Evolutionary conservation across 2,797 vertebrate species (phyloP).

Genomic region (Glossophaga mutica): DNA sequence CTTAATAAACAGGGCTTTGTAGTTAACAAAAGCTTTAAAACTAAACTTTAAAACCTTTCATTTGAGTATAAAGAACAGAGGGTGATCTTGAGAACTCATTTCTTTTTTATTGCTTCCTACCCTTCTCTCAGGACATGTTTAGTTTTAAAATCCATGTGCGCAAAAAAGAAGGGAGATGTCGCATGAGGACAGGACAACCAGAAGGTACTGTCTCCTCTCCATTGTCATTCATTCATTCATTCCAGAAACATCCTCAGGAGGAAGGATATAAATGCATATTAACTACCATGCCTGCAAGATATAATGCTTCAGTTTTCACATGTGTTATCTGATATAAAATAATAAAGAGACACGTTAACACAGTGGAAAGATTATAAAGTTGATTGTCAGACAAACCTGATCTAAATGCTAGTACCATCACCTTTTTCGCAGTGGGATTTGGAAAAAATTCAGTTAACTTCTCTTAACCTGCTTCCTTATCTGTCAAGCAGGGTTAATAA

Average conservation of each 20-base stretch:
- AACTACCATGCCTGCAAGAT: not conserved
- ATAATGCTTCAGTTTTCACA: not conserved
- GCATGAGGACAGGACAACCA: not conserved
- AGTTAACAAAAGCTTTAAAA: not conserved
- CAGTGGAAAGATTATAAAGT: not conserved
- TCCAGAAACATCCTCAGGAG: not conserved
- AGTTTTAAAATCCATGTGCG: not conserved
- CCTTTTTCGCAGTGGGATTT: not conserved
- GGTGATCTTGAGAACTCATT: not conserved
- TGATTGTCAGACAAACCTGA: not conserved
- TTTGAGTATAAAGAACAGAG: not conserved
- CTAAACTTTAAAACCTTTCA: not conserved
- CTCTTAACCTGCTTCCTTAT: not conserved
- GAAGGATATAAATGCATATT: not conserved
- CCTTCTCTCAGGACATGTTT: not conserved
- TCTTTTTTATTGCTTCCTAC: not conserved
- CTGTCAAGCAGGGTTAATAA: conserved; percentile 20
- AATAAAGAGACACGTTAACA: not conserved
- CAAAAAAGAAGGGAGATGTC: not conserved
- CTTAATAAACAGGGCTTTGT: not conserved
- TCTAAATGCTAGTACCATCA: not conserved
- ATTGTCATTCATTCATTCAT: not conserved
- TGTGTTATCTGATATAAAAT: not conserved
- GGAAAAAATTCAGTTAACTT: not conserved
- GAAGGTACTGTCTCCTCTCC: not conserved